A percentile compares a stretch with the other conserved stretches of the same genome.
Evolutionary conservation across 2,797 vertebrate genomes (phyloP).

Genomic region (Anabas testudineus): DNA sequence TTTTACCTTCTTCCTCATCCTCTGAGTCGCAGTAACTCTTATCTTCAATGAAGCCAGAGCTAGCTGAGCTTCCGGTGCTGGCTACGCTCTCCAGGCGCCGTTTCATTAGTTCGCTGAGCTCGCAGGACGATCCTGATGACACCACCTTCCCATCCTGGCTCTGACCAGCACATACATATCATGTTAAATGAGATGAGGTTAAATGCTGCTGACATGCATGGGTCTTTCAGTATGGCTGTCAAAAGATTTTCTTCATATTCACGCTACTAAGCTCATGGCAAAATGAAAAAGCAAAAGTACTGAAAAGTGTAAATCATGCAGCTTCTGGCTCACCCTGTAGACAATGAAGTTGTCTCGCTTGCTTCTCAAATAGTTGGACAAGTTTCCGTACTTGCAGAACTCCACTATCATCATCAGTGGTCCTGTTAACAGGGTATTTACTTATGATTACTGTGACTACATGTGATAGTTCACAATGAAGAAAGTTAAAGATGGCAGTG

Average conservation of each 20-base stretch:
- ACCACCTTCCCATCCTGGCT: constrained; percentile 87
- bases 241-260: constrained; percentile 21
- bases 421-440: constrained; percentile 74
- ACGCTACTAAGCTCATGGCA: background rate
- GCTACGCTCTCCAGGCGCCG: constrained; percentile 94
- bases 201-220: constrained; percentile 5
- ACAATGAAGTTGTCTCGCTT: constrained; percentile 92
- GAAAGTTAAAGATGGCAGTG: background rate
- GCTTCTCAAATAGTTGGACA: constrained; percentile 92
- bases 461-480: background rate
- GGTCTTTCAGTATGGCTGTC: background rate
- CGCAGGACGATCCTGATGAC: constrained; percentile 86
- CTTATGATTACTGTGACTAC: background rate
- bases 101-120: constrained; percentile 92
- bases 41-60: constrained; percentile 96
- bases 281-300: background rate
- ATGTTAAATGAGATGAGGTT: constrained; percentile 23
- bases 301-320: background rate
- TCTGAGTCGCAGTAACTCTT: constrained; percentile 97
- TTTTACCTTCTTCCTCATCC: constrained; percentile 95
- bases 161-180: constrained; percentile 70
- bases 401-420: constrained; percentile 97
- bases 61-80: constrained; percentile 95
- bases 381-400: constrained; percentile 95
- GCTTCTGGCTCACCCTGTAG: constrained; percentile 86